Conservation (phyloP, 2,113 vertebrate species). For the Pithys albifrons region DNA sequence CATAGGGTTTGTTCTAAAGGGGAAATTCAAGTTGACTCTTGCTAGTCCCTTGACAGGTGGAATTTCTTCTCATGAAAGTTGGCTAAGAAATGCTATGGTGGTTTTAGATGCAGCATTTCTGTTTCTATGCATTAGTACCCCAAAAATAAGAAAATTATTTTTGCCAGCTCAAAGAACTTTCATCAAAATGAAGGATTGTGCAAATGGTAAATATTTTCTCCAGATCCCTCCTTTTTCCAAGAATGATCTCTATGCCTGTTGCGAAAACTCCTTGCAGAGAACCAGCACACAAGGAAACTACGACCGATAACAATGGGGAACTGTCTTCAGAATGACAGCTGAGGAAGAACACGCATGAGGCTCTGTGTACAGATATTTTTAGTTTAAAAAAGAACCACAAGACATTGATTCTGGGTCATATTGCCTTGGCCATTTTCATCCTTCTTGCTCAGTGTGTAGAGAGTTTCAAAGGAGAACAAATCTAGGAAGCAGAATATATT, state of each 20-base stretch:
- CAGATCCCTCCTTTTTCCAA: background rate
- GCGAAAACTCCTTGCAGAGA: background rate
- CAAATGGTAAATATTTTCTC: background rate
- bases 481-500: background rate
- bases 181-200: background rate
- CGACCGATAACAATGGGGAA: background rate
- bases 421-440: background rate
- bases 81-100: background rate
- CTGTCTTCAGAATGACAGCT: background rate
- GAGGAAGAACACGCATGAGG: background rate
- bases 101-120: background rate
- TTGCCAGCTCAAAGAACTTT: background rate
- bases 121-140: background rate
- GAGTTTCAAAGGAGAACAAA: background rate
- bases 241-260: background rate
- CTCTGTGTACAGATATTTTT: background rate
- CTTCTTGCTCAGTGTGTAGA: background rate
- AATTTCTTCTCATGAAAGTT: background rate
- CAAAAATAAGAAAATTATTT: background rate
- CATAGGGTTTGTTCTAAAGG: background rate
- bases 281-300: background rate
- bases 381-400: background rate
- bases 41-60: background rate
- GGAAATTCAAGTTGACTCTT: background rate
- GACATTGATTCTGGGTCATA: background rate